Evolutionary conservation across 2,797 vertebrate genomes (phyloP), one percentile per base, ranked within the genome.

Genomic region (Triplophysa yarkandensis): DNA sequence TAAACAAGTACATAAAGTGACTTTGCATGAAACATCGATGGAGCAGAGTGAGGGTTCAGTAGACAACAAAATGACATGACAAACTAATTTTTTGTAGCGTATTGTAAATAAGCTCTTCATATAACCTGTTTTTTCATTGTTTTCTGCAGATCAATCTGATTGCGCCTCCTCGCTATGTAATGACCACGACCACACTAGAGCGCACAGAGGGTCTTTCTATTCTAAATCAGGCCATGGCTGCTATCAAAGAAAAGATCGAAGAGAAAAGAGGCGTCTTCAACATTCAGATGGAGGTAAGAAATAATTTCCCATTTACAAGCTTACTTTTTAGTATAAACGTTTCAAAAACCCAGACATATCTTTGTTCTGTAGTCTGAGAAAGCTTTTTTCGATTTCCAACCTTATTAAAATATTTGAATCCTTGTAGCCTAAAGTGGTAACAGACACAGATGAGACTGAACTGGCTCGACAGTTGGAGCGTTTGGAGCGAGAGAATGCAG

Each of bases 241-340:
- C 97, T 62, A 99, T 99, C 86, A 99, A 99, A 90, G 96, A 99
- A 87, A 96, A 94, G 91, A 98, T 99, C 9, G 97, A 99, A 80
- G 96, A 99, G 89, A 99, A 99, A 84, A 94, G 97, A 79, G 98
- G 98, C 0, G 97, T 99, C 77, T 99, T 99, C 74, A 99, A 97
- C 85, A 94, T 98, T 82, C 97, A 99, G 79, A 98, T 99, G 98
- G 95, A 98, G 92, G 97, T 98, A 77, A 90, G 66, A 13, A 52
- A 21, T 48, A 0, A 44, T 44, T 14, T 16, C 14, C 14, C 16
- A 17, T 16, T 17, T 16, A 7, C 3, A 21, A 21, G 44, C 2
- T 19, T 17, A 1, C n/a, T 19, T 46, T 46, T 46, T 14, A 11
- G 11, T 14, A 39, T 14, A 0, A n/a, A n/a, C n/a, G n/a, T n/a